These are phyloP conservation scores for Xanthia icteritia DNA, from an alignment of 2,888 invertebrate species.

Conservation along the genomic window DNA sequence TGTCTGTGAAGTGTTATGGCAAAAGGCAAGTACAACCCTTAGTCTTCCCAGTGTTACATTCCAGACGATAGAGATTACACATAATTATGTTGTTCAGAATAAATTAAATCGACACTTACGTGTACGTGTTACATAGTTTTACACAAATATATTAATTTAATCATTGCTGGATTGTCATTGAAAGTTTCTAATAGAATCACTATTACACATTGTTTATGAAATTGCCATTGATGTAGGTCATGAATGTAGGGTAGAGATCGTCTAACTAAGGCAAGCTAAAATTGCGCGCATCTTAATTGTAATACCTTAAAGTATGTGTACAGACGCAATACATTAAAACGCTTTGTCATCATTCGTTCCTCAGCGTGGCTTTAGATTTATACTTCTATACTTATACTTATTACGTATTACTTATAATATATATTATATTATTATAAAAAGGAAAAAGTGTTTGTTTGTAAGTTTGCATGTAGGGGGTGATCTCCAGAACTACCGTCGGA, in stretches of 20 bases:
- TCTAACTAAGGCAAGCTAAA: background rate
- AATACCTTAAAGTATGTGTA: background rate
- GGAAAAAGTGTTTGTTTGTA: too few relatives aligned
- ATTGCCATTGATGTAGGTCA: constrained; percentile 3
- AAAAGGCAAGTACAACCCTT: constrained; percentile 38
- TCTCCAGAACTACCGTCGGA: too few relatives aligned
- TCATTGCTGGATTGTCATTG: constrained; percentile 29
- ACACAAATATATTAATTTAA: constrained; percentile 40
- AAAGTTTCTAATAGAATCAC: constrained; percentile 29
- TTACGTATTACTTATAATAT: too few relatives aligned
- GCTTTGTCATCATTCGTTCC: background rate
- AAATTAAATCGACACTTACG: constrained; percentile 47
- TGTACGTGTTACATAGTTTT: constrained; percentile 25
- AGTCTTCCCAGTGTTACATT: constrained; percentile 32
- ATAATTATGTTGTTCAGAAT: constrained; percentile 29
- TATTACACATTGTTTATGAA: background rate
- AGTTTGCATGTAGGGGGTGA: too few relatives aligned
- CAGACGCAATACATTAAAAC: too few relatives aligned
- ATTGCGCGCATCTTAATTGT: background rate
- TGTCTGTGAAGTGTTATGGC: constrained; percentile 36
- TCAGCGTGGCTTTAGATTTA: background rate
- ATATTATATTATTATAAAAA: too few relatives aligned
- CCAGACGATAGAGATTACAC: constrained; percentile 20
- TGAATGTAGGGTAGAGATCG: background rate
- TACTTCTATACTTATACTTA: too few relatives aligned